Percentiles rank a stretch among this genome's conserved stretches.
These are phyloP conservation scores for Harpegnathos saltator DNA, from an alignment of 1,140 invertebrate genomes.

Conservation along the genomic window DNA sequence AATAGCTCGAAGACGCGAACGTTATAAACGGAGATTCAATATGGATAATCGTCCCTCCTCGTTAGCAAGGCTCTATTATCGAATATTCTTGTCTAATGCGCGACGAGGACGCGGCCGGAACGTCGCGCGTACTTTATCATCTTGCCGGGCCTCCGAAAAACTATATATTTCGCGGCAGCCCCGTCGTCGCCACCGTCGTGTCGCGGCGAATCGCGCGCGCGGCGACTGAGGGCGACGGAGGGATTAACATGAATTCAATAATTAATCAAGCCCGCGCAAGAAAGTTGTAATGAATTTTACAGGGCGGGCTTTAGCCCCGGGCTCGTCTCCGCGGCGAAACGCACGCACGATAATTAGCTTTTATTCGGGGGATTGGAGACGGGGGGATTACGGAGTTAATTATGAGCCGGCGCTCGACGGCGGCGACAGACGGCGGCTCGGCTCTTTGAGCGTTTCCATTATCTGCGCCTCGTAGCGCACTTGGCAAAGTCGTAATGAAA, in stretches of 20 bases:
- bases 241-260: slow-evolving; percentile 32
- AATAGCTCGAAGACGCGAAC: not conserved
- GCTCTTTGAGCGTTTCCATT: slow-evolving; percentile 56
- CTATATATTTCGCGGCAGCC: no score
- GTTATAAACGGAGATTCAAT: not conserved
- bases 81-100: not conserved
- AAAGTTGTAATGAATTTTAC: slow-evolving; percentile 54
- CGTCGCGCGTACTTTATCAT: no score
- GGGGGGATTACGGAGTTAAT: slow-evolving; percentile 55
- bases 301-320: not conserved
- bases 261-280: slow-evolving; percentile 26
- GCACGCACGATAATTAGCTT: slow-evolving; percentile 54
- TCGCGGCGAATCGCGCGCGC: not conserved
- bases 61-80: not conserved
- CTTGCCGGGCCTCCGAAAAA: no score
- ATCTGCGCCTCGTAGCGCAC: slow-evolving; percentile 36
- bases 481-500: slow-evolving; percentile 57
- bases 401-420: slow-evolving; percentile 36
- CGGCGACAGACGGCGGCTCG: slow-evolving; percentile 31
- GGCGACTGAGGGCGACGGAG: no score
- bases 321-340: not conserved
- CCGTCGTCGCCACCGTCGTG: no score
- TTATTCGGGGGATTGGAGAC: slow-evolving; percentile 46
- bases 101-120: no score
- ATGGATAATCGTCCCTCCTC: not conserved